Base-by-base conservation (phyloP, 2,113 vertebrate species). In the Misgurnus anguillicaudatus region DNA sequence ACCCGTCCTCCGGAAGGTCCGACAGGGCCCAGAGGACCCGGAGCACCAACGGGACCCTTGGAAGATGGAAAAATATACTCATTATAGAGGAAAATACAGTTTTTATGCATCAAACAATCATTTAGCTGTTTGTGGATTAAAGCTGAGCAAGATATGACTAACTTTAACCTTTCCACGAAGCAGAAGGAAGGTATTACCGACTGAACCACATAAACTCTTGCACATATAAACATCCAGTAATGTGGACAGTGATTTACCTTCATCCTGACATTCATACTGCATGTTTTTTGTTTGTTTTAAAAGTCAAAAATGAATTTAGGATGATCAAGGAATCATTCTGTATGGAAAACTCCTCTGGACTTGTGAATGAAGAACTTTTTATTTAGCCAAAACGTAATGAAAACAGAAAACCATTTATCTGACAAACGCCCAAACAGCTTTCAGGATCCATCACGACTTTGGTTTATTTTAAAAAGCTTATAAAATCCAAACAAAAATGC, bases 1-100 rank as follows among this genome's bases (percentile, higher is more conserved):
- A 99, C 98, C 94, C 97, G 94, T 64, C 87, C 92, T 85, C 98
- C 98, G 70, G 92, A 88, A 85, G 95, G 94, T 89, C 98, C 98
- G 78, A 93, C 77, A 41, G 96, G 92, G 64, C 98, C 98, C 80
- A 95, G 86, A 81, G 95, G 94, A 78, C 98, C 98, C 58, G 95
- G 86, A 83, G 92, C 88, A 42, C 98, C 98, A 61, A 90, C 88
- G 0, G 94, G 84, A 90, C 98, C 98, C 98, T 99, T 87, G 21
- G 60, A 80, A 79, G 80, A 77, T 87, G 76, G 85, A 84, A 88
- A 55, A 38, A 53, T 2, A 6, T 5, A 61, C 31, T 68, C 10
- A 45, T 61, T 21, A 39, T 45, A n/a, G 7, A 2, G 51, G 19
- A 69, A 51, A 51, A 51, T 51, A 51, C 47, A 13, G 47, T 51